Evolutionary conservation across 1,140 invertebrate species (phyloP).

Genomic region (Drosophila saltans): DNA sequence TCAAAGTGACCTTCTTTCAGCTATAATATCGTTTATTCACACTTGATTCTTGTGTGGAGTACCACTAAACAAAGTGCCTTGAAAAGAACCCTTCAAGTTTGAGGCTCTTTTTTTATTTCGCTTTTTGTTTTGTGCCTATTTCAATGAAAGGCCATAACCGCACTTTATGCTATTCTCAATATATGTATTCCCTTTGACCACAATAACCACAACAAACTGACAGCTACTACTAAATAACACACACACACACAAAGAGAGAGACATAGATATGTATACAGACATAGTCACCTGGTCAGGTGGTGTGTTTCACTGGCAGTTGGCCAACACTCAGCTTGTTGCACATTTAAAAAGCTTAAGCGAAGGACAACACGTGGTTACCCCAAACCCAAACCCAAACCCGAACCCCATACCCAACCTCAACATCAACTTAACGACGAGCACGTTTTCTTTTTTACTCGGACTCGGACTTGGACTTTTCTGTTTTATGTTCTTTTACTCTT

Average conservation of each 20-base stretch:
- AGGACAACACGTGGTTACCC: slow-evolving; percentile 64
- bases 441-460: slow-evolving; percentile 45
- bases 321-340: slow-evolving; percentile 63
- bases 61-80: no score
- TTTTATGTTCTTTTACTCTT: slow-evolving; percentile 13
- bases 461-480: slow-evolving; percentile 38
- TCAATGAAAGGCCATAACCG: slow-evolving; percentile 1
- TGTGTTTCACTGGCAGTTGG: slow-evolving; percentile 38
- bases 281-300: slow-evolving; percentile 27
- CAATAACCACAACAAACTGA: slow-evolving; percentile 54
- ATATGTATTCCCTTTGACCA: slow-evolving; percentile 1
- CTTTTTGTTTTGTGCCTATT: background rate
- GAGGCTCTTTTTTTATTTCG: background rate
- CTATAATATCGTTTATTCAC: no score
- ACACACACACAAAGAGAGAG: slow-evolving; percentile 4
- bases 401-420: background rate
- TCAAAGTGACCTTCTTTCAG: slow-evolving; percentile 1
- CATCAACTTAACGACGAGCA: slow-evolving; percentile 48
- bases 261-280: background rate
- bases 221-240: slow-evolving; percentile 37
- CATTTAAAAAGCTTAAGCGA: slow-evolving; percentile 49
- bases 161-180: slow-evolving; percentile 9
- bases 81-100: slow-evolving; percentile 1
- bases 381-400: background rate
- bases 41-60: no score